Evolutionary conservation across 2,113 vertebrate genomes (phyloP).

Genomic region (Struthidea cinerea): DNA sequence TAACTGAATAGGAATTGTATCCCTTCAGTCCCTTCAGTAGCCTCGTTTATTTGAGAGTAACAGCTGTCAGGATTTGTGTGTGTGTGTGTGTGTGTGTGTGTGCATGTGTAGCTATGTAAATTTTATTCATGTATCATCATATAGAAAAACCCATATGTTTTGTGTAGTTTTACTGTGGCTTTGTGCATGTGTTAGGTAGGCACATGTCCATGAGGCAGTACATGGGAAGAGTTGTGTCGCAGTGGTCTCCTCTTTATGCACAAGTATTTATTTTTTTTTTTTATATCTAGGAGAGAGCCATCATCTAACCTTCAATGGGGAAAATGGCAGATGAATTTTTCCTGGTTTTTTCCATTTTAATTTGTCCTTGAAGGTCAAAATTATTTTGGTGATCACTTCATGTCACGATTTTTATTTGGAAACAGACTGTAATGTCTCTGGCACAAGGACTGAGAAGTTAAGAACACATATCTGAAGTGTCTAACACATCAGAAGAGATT

Average conservation of each 20-base stretch:
- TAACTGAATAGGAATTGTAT: background rate
- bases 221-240: background rate
- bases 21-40: background rate
- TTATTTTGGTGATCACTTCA: conserved; percentile 28
- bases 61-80: background rate
- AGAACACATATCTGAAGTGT: background rate
- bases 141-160: background rate
- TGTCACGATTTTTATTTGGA: conserved; percentile 42
- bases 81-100: background rate
- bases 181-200: background rate
- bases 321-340: background rate
- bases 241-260: background rate
- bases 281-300: background rate
- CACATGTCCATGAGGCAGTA: background rate
- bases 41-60: background rate
- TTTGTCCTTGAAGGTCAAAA: conserved; percentile 24
- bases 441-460: background rate
- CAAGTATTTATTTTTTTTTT: background rate
- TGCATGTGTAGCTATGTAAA: fast-evolving
- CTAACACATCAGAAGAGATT: background rate
- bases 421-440: background rate
- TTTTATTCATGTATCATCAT: background rate
- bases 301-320: background rate
- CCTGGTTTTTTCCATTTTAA: background rate
- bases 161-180: background rate